phyloP scores from a whole-genome alignment of 2,888 invertebrate species.

The Mystacides longicornis region DNA sequence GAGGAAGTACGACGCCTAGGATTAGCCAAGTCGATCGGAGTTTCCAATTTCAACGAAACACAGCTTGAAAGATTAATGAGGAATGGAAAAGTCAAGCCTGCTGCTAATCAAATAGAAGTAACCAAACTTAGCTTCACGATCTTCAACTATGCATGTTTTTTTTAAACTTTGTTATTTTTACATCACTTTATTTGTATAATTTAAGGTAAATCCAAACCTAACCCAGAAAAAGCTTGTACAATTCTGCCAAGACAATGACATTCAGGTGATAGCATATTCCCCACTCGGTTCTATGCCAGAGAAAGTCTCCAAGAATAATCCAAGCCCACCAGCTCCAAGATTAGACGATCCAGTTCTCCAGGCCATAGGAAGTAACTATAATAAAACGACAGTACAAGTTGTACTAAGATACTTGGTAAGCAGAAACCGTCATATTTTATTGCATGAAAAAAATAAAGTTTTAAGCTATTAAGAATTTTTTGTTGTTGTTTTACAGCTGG shows the following conservation, averaged over 20 bases:
- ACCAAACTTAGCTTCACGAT: no score
- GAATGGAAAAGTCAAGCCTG: conserved; percentile 46
- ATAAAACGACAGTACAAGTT: conserved; percentile 58
- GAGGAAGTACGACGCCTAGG: conserved; percentile 55
- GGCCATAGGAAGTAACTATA: conserved; percentile 52
- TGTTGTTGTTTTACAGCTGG: conserved; percentile 32
- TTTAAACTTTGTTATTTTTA: no score
- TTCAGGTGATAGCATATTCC: conserved; percentile 64
- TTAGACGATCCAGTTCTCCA: conserved; percentile 48
- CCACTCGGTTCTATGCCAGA: conserved; percentile 56
- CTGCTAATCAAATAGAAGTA: conserved; percentile 46
- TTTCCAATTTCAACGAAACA: conserved; percentile 61
- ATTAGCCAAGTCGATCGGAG: conserved; percentile 54
- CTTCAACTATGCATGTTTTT: no score
- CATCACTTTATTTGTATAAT: neutral
- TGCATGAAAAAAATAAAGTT: no score
- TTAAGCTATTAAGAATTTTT: no score
- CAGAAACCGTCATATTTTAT: no score
- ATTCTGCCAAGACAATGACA: conserved; percentile 57
- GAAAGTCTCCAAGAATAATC: conserved; percentile 38
- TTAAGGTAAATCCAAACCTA: conserved; percentile 54
- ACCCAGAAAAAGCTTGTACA: conserved; percentile 61
- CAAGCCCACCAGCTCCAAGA: conserved; percentile 39
- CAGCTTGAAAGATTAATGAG: conserved; percentile 53
- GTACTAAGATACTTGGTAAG: conserved; percentile 57